Conservation (phyloP, 2,888 invertebrate species). For the Physocephala rufipes region DNA sequence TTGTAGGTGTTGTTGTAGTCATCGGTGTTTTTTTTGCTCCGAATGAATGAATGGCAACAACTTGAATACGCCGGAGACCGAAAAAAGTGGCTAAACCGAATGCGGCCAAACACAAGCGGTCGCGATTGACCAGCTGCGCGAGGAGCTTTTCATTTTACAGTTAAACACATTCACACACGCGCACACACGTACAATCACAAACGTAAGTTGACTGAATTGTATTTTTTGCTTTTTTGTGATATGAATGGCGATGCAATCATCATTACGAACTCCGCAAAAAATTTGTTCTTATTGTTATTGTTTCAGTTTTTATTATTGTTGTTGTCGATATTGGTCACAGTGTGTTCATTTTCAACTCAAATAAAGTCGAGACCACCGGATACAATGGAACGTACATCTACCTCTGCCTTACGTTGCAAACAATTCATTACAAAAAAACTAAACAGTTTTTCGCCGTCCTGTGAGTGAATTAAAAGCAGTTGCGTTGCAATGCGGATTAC, state of each 20-base stretch:
- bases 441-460: conserved; percentile 31
- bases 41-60: conserved; percentile 22
- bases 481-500: conserved; percentile 47
- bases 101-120: conserved; percentile 29
- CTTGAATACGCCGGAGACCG: conserved; percentile 27
- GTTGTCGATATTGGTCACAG: conserved; percentile 46
- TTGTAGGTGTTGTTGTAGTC: conserved; percentile 27
- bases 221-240: too few species aligned
- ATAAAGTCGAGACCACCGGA: background rate
- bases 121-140: conserved; percentile 16
- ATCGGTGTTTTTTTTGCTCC: conserved; percentile 22
- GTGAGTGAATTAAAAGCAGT: conserved; percentile 50
- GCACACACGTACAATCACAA: background rate
- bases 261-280: too few species aligned
- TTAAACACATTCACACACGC: conserved; percentile 8
- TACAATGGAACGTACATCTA: too few species aligned
- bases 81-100: conserved; percentile 34
- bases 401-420: too few species aligned
- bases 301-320: too few species aligned
- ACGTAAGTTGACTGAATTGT: conserved; percentile 32
- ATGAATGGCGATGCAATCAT: too few species aligned
- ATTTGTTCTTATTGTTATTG: too few species aligned
- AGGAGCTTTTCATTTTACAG: background rate
- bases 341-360: conserved; percentile 31
- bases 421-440: conserved; percentile 28